Evolutionary conservation across 2,797 vertebrate species (phyloP), one percentile per base, ranked within the genome.

Genomic region (Pseudocheirus occidentalis): DNA sequence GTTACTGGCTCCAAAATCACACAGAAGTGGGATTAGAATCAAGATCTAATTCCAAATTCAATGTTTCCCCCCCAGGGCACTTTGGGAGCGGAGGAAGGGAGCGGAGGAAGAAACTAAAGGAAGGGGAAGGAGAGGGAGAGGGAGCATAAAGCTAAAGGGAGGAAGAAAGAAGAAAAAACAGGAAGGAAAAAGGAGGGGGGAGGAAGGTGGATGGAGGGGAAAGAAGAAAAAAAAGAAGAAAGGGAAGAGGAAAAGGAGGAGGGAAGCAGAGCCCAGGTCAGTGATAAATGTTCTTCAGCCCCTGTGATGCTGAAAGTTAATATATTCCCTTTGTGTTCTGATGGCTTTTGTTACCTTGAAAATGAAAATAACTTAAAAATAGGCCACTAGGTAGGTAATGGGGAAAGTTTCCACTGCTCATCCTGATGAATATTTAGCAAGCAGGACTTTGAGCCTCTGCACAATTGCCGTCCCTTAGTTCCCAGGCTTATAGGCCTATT

Each of bases 361-460:
- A 40, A 73, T 73, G 66, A 73, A 73, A 81, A 81, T 81, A 81
- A 81, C 66, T 81, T 81, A 81, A 81, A 81, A 81, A 81, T 46
- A 81, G 66, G 66, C 66, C n/a, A 46, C n/a, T 81, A 81, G 18
- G n/a, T 73, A 73, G 62, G n/a, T 40, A 73, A 73, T 73, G 62
- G 62, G 62, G 66, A 81, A 81, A 81, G 66, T 81, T 81, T 81
- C n/a, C 66, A 81, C 66, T 81, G 66, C n/a, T 81, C n/a, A 81
- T 81, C 66, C n/a, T 81, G 66, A 81, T 81, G 66, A 81, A 81
- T 81, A 81, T 81, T 46, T 81, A 81, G 66, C 66, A 46, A 81
- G n/a, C n/a, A 81, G 66, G n/a, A 40, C n/a, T 40, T 40, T 40
- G n/a, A 40, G n/a, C n/a, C 66, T 81, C 66, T 6, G 14, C n/a